These are phyloP conservation scores for Fistularia tabacaria DNA, from an alignment of 2,797 vertebrate species.

Conservation along the genomic window DNA sequence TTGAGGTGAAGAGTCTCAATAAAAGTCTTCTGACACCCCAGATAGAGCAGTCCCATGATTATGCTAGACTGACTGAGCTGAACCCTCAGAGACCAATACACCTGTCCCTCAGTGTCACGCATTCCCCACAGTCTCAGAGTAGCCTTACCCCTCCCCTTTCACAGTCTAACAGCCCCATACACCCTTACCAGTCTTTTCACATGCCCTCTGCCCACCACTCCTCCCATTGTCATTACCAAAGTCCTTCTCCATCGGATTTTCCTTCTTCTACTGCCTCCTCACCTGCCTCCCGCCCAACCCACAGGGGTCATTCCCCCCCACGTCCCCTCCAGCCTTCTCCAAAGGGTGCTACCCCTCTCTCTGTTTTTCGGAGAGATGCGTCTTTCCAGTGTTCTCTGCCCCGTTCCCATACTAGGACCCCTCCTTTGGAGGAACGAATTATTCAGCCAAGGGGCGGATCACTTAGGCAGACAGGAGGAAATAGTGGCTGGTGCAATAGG, in stretches of 20 bases:
- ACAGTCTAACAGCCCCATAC: conserved; percentile 64
- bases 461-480: conserved; percentile 66
- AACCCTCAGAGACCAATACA: conserved; percentile 68
- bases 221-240: conserved; percentile 62
- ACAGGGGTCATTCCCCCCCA: conserved; percentile 73
- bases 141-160: conserved; percentile 68
- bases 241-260: conserved; percentile 55
- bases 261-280: conserved; percentile 75
- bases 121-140: conserved; percentile 72
- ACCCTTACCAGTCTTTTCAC: conserved; percentile 64
- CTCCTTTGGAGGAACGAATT: conserved; percentile 59
- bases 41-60: conserved; percentile 53
- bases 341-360: conserved; percentile 71
- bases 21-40: conserved; percentile 48
- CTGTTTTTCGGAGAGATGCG: conserved; percentile 75
- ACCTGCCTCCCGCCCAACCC: conserved; percentile 58
- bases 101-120: conserved; percentile 68
- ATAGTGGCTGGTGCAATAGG: conserved; percentile 49
- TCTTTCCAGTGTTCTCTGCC: conserved; percentile 80
- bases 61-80: conserved; percentile 41
- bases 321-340: conserved; percentile 73
- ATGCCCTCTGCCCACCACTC: conserved; percentile 52
- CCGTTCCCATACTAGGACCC: conserved; percentile 57
- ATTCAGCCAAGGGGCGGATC: conserved; percentile 71
- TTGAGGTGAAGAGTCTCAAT: conserved; percentile 51